Evolutionary conservation across 2,113 vertebrate species (phyloP), one percentile per base, ranked within the genome.

Genomic region (Lepus europaeus): DNA sequence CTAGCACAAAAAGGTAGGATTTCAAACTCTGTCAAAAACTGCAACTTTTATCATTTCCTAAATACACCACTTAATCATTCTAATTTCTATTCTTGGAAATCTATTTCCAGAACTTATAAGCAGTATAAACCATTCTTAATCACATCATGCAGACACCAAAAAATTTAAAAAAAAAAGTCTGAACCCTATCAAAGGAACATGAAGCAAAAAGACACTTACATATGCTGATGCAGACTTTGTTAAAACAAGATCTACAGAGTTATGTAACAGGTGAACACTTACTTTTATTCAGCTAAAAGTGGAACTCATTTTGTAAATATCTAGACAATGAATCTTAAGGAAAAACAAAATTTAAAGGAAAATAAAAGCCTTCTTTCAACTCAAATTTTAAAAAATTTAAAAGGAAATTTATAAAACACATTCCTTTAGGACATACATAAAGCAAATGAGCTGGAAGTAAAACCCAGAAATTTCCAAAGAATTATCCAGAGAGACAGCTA

Each of bases 331-430:
- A 77, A 81, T 74, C 72, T 83, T 56, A 53, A 92, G 56, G 1
- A 82, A 94, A 94, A 93, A 56, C 39, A 33, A 84, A 59, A 90
- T 9, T 68, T 82, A 81, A 85, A 79, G 19, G 4, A 72, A 72
- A 95, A 80, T 12, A 23, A 23, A 77, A 89, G 11, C 77, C 5
- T 39, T 72, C 33, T 76, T 72, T 85, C 45, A 59, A 91, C 14
- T 90, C 72, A 79, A 45, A 79, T 68, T 83, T 70, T 36, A 14
- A 94, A 83, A 14, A 84, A 94, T 66, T 72, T 68, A 93, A 68
- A 78, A 77, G 17, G n/a, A 69, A 84, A 39, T 59, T 17, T 56
- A 39, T 59, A 87, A 80, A 86, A 39, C 31, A 17, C 3, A 64
- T 19, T 36, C 84, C 25, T 66, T 31, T 1, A 73, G 49, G 27